phyloP scores from a whole-genome alignment of 2,888 invertebrate species.

The Platycheirus rosarum region DNA sequence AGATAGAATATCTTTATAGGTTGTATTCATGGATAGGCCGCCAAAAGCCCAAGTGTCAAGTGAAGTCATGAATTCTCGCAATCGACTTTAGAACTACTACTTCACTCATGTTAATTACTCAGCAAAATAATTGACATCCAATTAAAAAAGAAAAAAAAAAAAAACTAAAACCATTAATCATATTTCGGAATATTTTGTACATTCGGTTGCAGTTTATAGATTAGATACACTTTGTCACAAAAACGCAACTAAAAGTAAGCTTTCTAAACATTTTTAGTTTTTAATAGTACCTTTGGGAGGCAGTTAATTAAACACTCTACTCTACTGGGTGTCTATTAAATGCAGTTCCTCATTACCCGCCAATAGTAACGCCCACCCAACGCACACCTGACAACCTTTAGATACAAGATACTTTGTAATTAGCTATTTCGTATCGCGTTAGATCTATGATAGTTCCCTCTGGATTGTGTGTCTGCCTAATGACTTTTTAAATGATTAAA shows the following conservation, averaged over 20 bases:
- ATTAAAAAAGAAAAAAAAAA: constrained; percentile 65
- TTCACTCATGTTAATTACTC: constrained; percentile 54
- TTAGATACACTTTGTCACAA: background rate
- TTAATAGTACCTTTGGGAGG: too few species aligned
- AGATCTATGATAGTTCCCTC: constrained; percentile 8
- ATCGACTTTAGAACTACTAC: constrained; percentile 18
- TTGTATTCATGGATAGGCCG: constrained; percentile 1
- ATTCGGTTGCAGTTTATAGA: background rate
- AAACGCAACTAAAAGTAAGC: background rate
- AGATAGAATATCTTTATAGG: background rate
- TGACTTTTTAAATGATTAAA: constrained; percentile 72
- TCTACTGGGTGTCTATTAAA: background rate
- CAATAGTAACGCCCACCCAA: constrained; percentile 17
- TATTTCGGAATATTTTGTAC: constrained; percentile 27
- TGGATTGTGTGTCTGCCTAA: constrained; percentile 48
- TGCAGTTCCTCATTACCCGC: background rate
- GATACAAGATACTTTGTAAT: constrained; percentile 19
- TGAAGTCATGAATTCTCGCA: constrained; percentile 15
- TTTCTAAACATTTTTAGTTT: too few species aligned
- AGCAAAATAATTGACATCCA: constrained; percentile 59
- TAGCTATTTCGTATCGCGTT: background rate
- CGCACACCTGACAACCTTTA: constrained; percentile 18
- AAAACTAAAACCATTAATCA: constrained; percentile 59
- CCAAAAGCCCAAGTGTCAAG: constrained; percentile 1
- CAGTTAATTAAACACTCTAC: background rate